Evolutionary conservation across 30 jellyfish, hydroid and myxozoan species (phyloP).

Genomic region (Kudoa iwatai): DNA sequence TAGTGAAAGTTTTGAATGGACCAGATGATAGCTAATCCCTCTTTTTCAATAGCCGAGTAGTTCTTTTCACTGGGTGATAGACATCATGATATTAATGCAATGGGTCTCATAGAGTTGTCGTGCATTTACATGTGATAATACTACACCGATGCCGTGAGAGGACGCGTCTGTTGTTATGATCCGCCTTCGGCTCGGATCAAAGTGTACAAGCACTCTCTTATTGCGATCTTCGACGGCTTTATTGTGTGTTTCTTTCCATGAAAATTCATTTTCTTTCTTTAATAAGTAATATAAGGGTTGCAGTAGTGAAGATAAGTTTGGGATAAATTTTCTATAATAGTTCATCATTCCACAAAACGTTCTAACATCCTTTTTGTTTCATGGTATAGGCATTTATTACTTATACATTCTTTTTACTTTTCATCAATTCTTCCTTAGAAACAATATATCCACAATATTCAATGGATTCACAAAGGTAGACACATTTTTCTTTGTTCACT

Average conservation of each 20-base stretch:
- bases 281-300: background rate
- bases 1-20: background rate
- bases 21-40: conserved; percentile 1
- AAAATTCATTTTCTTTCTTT: background rate
- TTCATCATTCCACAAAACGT: background rate
- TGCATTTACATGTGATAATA: background rate
- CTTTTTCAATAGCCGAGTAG: background rate
- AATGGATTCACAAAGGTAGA: background rate
- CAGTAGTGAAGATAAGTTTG: background rate
- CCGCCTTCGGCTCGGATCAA: background rate
- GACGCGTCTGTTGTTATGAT: background rate
- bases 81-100: background rate
- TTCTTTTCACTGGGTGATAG: background rate
- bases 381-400: background rate
- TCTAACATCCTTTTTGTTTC: background rate
- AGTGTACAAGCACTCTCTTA: background rate
- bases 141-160: background rate
- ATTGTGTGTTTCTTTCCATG: background rate
- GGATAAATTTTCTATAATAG: background rate
- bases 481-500: background rate
- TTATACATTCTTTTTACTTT: too few relatives aligned
- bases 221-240: background rate
- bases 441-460: background rate
- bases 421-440: too few relatives aligned
- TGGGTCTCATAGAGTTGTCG: background rate